phyloP scores from a whole-genome alignment of 92 coral and sea anemone genomes.

The Palythoa caribaeorum region DNA sequence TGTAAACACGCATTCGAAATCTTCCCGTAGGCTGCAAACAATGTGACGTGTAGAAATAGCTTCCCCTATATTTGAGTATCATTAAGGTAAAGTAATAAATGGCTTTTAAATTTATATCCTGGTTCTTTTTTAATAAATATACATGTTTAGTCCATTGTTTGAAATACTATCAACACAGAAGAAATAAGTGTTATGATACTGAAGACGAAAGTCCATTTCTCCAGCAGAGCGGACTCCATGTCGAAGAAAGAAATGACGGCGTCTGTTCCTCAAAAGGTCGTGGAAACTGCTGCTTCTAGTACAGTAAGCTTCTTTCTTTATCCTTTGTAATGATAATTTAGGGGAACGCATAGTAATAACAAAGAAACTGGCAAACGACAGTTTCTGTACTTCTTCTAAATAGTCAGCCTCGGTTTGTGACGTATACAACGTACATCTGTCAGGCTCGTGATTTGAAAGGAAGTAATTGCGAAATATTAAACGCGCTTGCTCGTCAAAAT shows the following conservation, averaged over 20 bases:
- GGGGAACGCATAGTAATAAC: constrained; percentile 19
- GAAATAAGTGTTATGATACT: constrained; percentile 7
- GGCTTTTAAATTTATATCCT: constrained; percentile 46
- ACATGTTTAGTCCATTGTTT: constrained; percentile 33
- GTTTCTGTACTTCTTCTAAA: neutral
- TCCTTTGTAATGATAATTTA: constrained; percentile 34
- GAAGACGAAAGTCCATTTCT: neutral
- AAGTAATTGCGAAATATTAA: constrained; percentile 12
- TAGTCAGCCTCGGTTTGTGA: neutral
- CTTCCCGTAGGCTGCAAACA: constrained; percentile 23
- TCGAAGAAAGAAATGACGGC: constrained; percentile 27
- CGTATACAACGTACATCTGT: neutral
- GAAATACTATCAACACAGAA: constrained; percentile 30
- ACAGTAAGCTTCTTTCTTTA: constrained; percentile 37
- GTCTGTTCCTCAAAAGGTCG: constrained; percentile 17
- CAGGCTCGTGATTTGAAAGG: constrained; percentile 31
- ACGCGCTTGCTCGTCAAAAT: neutral
- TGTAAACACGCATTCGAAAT: constrained; percentile 21
- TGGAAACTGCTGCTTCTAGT: constrained; percentile 28
- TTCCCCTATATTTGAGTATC: neutral
- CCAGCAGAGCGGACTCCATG: constrained; percentile 5
- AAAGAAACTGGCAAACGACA: constrained; percentile 32
- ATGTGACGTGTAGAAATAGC: constrained; percentile 33
- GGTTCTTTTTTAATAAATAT: constrained; percentile 43
- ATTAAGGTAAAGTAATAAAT: constrained; percentile 32